These are phyloP conservation scores for Harpalus rufipes DNA, from an alignment of 2,888 invertebrate genomes.

Conservation along the genomic window DNA sequence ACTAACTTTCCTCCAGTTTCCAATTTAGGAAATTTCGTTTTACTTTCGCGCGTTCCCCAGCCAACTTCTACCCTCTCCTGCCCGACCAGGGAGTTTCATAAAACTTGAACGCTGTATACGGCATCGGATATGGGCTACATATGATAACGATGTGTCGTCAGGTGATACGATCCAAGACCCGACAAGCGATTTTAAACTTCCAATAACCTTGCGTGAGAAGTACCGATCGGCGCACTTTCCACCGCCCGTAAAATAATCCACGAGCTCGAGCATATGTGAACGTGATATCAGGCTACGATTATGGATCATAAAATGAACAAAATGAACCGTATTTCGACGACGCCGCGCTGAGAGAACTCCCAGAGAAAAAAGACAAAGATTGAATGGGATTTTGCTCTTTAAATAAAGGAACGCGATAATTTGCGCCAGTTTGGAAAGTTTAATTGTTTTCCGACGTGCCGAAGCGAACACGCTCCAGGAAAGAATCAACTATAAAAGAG, in stretches of 20 bases:
- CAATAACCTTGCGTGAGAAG: constrained; percentile 56
- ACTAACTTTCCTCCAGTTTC: constrained; percentile 71
- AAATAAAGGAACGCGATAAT: constrained; percentile 66
- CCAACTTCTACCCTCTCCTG: too few species aligned
- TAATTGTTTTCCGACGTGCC: constrained; percentile 60
- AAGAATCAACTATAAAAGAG: constrained; percentile 73
- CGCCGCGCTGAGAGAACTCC: not conserved
- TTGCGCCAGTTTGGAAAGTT: constrained; percentile 65
- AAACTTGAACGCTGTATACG: constrained; percentile 32
- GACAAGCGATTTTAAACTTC: constrained; percentile 51
- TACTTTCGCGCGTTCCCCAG: constrained; percentile 47
- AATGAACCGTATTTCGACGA: constrained; percentile 54
- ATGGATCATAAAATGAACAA: constrained; percentile 63
- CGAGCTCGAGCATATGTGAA: constrained; percentile 61
- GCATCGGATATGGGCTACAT: constrained; percentile 31
- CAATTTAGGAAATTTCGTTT: constrained; percentile 63
- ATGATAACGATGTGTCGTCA: constrained; percentile 66
- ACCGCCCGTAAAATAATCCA: constrained; percentile 59
- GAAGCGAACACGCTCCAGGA: constrained; percentile 70
- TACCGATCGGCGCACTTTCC: constrained; percentile 46
- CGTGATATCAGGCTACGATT: constrained; percentile 61
- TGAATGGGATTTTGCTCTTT: constrained; percentile 37
- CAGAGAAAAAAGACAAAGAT: constrained; percentile 8
- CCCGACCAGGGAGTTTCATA: constrained; percentile 7
- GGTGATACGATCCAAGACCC: constrained; percentile 60